Percentiles rank a stretch among this genome's conserved stretches.
Conservation (phyloP, 2,797 vertebrate genomes). For the Peromyscus attwateri region DNA sequence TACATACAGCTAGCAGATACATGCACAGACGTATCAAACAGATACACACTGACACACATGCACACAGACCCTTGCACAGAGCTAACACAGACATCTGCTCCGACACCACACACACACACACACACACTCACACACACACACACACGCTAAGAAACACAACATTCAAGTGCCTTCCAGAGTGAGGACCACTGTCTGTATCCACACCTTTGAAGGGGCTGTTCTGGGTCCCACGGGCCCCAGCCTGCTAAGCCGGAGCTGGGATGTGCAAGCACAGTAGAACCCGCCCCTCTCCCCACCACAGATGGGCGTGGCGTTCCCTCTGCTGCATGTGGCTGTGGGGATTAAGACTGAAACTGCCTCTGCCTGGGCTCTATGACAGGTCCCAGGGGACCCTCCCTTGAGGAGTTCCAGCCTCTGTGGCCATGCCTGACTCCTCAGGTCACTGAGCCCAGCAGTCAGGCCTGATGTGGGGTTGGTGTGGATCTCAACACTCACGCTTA, state of each 20-base stretch:
- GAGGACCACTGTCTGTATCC: conserved; percentile 58
- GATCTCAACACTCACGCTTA: background rate
- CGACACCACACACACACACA: background rate
- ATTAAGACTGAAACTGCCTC: conserved; percentile 83
- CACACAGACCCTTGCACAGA: background rate
- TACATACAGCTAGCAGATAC: background rate
- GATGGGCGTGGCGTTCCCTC: conserved; percentile 21
- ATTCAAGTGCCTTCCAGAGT: conserved; percentile 72
- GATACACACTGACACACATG: background rate
- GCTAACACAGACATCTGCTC: background rate
- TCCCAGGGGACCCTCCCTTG: background rate
- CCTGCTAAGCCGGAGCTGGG: conserved; percentile 75
- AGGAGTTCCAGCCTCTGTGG: background rate
- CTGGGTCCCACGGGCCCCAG: conserved; percentile 63
- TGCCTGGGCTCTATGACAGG: background rate
- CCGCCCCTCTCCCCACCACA: background rate
- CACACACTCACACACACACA: background rate
- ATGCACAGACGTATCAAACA: background rate
- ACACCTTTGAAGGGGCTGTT: conserved; percentile 69
- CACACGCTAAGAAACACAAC: background rate
- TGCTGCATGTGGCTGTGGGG: background rate
- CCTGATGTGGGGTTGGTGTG: rapidly evolving
- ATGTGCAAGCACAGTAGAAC: conserved; percentile 73
- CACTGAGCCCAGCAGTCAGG: background rate
- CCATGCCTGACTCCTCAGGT: background rate